These are phyloP conservation scores for Gorilla gorilla DNA, from an alignment of 2,113 vertebrate species.

Conservation along the genomic window DNA sequence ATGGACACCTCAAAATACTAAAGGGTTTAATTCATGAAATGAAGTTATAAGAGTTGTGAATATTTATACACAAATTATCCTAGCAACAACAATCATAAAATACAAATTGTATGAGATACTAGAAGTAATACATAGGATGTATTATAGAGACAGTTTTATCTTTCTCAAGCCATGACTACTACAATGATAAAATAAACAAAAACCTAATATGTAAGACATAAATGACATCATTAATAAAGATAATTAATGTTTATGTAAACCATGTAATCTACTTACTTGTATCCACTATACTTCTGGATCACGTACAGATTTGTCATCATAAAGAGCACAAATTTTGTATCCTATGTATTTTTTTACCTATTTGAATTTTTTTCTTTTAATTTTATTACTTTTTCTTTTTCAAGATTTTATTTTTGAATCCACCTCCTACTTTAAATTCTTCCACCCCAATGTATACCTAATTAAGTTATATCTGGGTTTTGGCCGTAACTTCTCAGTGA, in stretches of 20 bases:
- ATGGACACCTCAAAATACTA: not conserved
- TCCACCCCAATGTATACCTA: not conserved
- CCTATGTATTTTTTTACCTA: not conserved
- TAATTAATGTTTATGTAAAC: not conserved
- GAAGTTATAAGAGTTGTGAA: slow-evolving; percentile 30
- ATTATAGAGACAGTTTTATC: not conserved
- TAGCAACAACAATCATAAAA: slow-evolving; percentile 36
- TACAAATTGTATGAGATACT: not conserved
- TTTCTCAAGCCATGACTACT: not conserved
- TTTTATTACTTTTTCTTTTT: not conserved
- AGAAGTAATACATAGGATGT: not conserved
- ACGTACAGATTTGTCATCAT: not conserved
- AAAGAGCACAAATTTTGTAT: not conserved
- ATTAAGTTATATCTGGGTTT: not conserved
- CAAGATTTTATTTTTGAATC: not conserved
- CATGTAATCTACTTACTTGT: not conserved
- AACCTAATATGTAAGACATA: not conserved
- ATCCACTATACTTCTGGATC: not conserved
- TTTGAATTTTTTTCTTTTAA: not conserved
- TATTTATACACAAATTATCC: slow-evolving; percentile 33
- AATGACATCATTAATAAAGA: not conserved
- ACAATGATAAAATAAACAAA: not conserved
- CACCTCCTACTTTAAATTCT: not conserved
- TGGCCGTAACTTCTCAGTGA: not conserved
- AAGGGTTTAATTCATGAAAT: slow-evolving; percentile 30